Base-by-base conservation (phyloP, 2,888 invertebrate species). In the Sussaba pulchella region DNA sequence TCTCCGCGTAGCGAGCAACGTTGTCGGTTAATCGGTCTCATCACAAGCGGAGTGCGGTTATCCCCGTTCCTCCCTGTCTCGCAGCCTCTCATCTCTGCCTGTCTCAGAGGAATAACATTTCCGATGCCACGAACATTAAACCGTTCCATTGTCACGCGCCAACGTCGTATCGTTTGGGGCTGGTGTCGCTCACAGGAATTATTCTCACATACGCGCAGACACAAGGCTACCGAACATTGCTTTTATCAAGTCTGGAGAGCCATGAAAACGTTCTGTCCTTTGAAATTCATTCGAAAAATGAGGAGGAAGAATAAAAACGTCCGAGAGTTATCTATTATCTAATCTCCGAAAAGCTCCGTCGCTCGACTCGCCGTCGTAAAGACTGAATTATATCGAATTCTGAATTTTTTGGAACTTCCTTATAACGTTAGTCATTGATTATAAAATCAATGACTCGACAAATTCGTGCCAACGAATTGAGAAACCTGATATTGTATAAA, bases 11-110 rank as follows among this genome's bases (percentile, higher is more conserved):
- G 52, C n/a, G 52, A 39, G 52, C 52, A 67, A 67, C 52, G 54
- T 69, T 69, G 52, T 61, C 52, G 47, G 59, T 72, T 78, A 69
- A 78, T 78, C 57, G 73, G n/a, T n/a, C 73, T 54, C 67, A 47
- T 72, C 50, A 24, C 50, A 63, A 59, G 31, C 21, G n/a, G 69
- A 14, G 41, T 24, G 24, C 69, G 39, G 52, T 5, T 39, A 39
- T 54, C 45, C 10, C 31, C 39, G 10, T 12, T 39, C 43, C 17
- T 52, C 66, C 12, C 36, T 45, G 64, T 24, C 17, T 59, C 57
- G 31, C 31, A 10, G 21, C 73, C 73, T 43, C 52, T 14, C 31
- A 10, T 45, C 26, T 72, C 61, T 17, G 59, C 41, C 24, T n/a
- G n/a, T 69, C 63, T 39, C 73, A 26, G 17, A 63, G 47, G 45